Evolutionary conservation across 1,140 invertebrate species (phyloP), one percentile per base, ranked within the genome.

Genomic region (Caerostris darwini): DNA sequence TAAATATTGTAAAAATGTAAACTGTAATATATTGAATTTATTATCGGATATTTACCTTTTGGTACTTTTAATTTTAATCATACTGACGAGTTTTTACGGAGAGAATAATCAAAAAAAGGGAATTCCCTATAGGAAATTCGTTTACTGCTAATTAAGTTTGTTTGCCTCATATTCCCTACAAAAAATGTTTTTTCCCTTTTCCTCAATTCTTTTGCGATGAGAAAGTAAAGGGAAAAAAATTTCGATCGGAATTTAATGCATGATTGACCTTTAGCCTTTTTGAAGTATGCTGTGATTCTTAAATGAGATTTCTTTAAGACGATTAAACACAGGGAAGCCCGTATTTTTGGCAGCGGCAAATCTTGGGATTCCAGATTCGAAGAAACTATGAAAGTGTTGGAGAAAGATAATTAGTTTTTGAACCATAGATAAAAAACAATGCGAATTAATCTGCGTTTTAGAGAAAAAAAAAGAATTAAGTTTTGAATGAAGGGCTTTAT

Each of bases 141-240:
- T 82, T 91, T 91, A 91, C 90, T 82, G 69, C 90, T 91, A 91
- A 91, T 91, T 91, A 91, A 91, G 67, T 91, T 91, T 91, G 71
- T 82, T 91, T 91, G 90, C 57, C 71, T 19, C 50, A 89, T 69
- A 89, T 89, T 89, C 71, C 34, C n/a, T 17, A 14, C 58, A 3
- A 50, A 59, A 50, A 19, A 10, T 57, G 6, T 91, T 71, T 61
- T 64, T 64, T 50, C 86, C 7, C 6, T 90, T 90, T 19, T 12
- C 53, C 71, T 17, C 82, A 53, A 67, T 88, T 34, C 34, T 34
- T 34, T 34, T 34, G 34, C 34, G 34, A 34, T 64, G 67, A 90
- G 14, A 12, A n/a, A 77, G 69, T 4, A 19, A 91, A 82, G n/a
- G n/a, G 2, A 34, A 90, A 8, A 64, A 90, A 91, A 91, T 82